phyloP scores from a whole-genome alignment of 2,888 invertebrate species.

The Lamellibrachia columna region DNA sequence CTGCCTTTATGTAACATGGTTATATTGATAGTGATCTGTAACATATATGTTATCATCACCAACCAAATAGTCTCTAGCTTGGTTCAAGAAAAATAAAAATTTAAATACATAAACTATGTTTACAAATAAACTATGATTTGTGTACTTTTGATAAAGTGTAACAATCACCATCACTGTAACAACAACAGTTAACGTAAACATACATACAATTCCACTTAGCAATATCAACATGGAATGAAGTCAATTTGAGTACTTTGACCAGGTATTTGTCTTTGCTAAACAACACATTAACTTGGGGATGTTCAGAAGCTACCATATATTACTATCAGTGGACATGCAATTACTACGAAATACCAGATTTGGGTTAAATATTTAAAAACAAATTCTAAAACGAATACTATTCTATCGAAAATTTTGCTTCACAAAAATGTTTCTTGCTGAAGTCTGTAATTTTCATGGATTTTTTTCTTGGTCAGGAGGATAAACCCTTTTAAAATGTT shows the following conservation, averaged over 20 bases:
- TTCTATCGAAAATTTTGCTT: background rate
- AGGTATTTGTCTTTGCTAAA: too few species aligned
- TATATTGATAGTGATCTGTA: too few species aligned
- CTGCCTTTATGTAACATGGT: too few species aligned
- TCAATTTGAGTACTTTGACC: background rate
- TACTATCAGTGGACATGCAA: background rate
- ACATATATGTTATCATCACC: background rate
- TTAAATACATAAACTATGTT: background rate
- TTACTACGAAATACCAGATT: background rate
- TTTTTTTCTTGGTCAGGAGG: background rate
- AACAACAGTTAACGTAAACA: background rate
- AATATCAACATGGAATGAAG: background rate
- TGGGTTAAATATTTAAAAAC: background rate
- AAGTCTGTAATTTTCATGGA: background rate
- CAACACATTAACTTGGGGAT: too few species aligned
- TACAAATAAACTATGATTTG: background rate
- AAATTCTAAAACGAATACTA: background rate
- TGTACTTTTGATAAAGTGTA: background rate
- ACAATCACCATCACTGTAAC: background rate
- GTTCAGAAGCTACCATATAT: too few species aligned
- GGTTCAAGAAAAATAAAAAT: background rate
- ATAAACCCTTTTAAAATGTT: background rate
- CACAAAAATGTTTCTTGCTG: background rate
- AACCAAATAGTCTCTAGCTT: background rate
- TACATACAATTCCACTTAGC: constrained; percentile 1